A percentile compares a stretch with the other conserved stretches of the same genome.
These are phyloP conservation scores for Cremastobaeus sp. DNA, from an alignment of 2,888 invertebrate genomes.

Conservation along the genomic window DNA sequence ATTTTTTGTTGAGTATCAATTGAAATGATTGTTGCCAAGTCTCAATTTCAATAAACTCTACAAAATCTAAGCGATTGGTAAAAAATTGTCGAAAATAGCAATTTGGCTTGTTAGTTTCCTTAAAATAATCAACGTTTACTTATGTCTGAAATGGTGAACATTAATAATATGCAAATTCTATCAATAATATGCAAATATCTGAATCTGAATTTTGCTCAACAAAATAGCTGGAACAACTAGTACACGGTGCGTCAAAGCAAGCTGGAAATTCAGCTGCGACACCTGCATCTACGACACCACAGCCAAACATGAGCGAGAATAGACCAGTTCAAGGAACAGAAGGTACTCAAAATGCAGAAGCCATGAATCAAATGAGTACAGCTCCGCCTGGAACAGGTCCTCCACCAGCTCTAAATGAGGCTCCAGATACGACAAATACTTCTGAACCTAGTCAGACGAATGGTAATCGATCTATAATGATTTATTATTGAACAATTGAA, in stretches of 20 bases:
- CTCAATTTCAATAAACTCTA: too few species aligned
- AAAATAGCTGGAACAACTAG: slow-evolving; percentile 75
- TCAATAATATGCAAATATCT: too few species aligned
- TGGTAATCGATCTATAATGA: slow-evolving; percentile 62
- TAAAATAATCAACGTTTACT: too few species aligned
- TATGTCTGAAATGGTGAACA: too few species aligned
- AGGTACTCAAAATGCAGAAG: slow-evolving; percentile 64
- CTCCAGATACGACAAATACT: slow-evolving; percentile 67
- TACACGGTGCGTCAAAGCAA: slow-evolving; percentile 75
- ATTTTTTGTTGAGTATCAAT: too few species aligned
- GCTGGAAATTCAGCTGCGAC: slow-evolving; percentile 60
- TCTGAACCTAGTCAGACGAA: slow-evolving; percentile 71
- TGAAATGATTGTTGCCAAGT: too few species aligned
- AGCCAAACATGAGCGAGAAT: slow-evolving; percentile 71
- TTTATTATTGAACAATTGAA: neutral
- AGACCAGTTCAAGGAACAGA: slow-evolving; percentile 75
- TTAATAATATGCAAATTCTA: too few species aligned
- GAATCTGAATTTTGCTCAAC: too few species aligned
- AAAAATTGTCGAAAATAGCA: too few species aligned
- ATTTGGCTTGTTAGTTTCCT: too few species aligned
- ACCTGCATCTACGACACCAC: slow-evolving; percentile 75
- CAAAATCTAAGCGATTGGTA: too few species aligned
- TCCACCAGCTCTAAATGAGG: slow-evolving; percentile 72
- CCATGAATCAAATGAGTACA: slow-evolving; percentile 73
- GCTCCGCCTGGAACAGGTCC: slow-evolving; percentile 75